Base-by-base conservation (phyloP, 2,888 invertebrate genomes). In the Trachelus iudaicus region DNA sequence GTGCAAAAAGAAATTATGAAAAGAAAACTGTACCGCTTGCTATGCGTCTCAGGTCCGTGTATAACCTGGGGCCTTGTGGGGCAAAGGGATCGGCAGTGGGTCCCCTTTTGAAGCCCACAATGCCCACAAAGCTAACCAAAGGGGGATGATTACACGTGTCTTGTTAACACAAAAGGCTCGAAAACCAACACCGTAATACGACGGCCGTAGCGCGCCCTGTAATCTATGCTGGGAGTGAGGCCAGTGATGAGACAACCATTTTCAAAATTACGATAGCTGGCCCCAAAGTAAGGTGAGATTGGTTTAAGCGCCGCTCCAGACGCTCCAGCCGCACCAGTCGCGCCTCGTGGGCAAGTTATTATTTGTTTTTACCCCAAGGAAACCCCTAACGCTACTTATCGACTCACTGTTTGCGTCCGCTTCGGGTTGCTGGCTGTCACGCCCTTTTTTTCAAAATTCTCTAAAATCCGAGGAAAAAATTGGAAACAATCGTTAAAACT, bases 81-180 rank as follows among this genome's bases (percentile, higher is more conserved):
- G 69, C 33, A 30, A 37, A 74, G 78, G 79, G 79, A 69, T 31
- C 23, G 68, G 75, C 75, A 68, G 40, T 68, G 75, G 75, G 40
- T 37, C 35, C 35, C 13, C 34, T 34, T 35, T 74, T 23, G 35
- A 74, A 15, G 34, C 34, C 37, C 11, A 35, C 37, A 34, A 34
- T 31, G 69, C 56, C 35, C 34, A 56, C 34, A 74, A 74, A 74
- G 56, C 56, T n/a, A 31, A 33, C 31, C 31, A 34, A 71, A 71
- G 71, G 71, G 71, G 81, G 85, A 90, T 91, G 91, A 91, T 91
- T 91, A 90, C 88, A 90, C 88, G 90, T 89, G 90, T 91, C 91
- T 91, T 91, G 91, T 91, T 91, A 91, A 91, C 91, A 90, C 91
- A 91, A 91, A 91, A 91, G 91, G 91, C 91, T 91, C 91, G 91